Percentiles rank a stretch among this genome's conserved stretches.
Evolutionary conservation across 2,113 vertebrate species (phyloP).

Genomic region (Etheostoma spectabile): DNA sequence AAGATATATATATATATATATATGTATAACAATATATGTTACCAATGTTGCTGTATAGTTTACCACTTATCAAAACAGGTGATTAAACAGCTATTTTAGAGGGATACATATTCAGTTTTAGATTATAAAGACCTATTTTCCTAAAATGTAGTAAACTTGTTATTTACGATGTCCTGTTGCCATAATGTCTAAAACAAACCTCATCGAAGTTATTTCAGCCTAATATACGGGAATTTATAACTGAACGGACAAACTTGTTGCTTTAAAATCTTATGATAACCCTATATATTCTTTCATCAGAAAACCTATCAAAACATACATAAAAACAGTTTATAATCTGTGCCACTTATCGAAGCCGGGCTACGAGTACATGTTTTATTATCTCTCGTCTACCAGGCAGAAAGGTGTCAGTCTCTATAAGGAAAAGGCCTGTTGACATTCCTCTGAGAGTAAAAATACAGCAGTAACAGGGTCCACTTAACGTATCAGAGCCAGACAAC

Average conservation of each 20-base stretch:
- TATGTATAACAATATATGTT: too few species aligned
- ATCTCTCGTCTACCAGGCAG: conserved; percentile 2
- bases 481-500: conserved; percentile 44
- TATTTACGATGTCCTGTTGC: neutral
- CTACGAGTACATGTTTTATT: neutral
- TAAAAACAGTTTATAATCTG: neutral
- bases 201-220: neutral
- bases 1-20: too few species aligned
- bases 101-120: neutral
- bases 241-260: neutral
- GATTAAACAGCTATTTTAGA: neutral
- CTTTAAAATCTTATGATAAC: neutral
- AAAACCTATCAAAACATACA: neutral
- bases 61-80: neutral
- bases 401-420: conserved; percentile 27
- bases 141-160: neutral
- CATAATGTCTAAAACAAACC: neutral
- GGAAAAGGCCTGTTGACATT: conserved; percentile 44
- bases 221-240: neutral
- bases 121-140: neutral
- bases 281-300: neutral
- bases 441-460: conserved; percentile 52
- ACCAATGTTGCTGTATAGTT: neutral
- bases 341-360: neutral
- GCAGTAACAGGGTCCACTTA: conserved; percentile 47